phyloP scores from a whole-genome alignment of 53 echinoderm and acorn worm genomes.

The Echinometra lucunter region DNA sequence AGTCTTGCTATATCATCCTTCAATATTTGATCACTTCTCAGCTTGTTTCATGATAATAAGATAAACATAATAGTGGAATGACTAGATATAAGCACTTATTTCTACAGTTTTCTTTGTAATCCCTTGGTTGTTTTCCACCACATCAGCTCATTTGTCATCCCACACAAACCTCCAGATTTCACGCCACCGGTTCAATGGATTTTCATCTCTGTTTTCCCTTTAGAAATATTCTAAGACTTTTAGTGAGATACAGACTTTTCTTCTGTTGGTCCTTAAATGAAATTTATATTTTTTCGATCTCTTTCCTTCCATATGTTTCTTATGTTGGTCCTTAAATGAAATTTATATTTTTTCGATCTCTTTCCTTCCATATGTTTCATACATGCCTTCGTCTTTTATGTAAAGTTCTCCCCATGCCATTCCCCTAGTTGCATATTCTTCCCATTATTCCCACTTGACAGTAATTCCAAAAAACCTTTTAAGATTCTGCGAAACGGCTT shows the following conservation, averaged over 20 bases:
- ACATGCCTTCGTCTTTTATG: neutral
- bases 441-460: neutral
- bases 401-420: neutral
- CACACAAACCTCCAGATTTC: no score
- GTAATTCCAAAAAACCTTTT: neutral
- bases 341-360: neutral
- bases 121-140: no score
- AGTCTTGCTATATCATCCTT: no score
- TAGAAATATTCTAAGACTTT: neutral
- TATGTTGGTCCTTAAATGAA: neutral
- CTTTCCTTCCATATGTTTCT: neutral
- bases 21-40: no score
- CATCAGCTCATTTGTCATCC: neutral
- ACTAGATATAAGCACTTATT: no score
- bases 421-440: neutral
- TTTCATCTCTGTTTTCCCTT: neutral
- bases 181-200: no score
- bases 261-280: neutral
- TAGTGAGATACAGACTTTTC: neutral
- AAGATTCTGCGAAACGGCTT: neutral
- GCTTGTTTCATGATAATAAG: no score
- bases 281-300: neutral
- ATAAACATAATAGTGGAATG: no score
- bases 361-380: neutral
- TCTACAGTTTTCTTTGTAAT: no score